Evolutionary conservation across 2,113 vertebrate species (phyloP).

Genomic region (Psammodynastes pulverulentus): DNA sequence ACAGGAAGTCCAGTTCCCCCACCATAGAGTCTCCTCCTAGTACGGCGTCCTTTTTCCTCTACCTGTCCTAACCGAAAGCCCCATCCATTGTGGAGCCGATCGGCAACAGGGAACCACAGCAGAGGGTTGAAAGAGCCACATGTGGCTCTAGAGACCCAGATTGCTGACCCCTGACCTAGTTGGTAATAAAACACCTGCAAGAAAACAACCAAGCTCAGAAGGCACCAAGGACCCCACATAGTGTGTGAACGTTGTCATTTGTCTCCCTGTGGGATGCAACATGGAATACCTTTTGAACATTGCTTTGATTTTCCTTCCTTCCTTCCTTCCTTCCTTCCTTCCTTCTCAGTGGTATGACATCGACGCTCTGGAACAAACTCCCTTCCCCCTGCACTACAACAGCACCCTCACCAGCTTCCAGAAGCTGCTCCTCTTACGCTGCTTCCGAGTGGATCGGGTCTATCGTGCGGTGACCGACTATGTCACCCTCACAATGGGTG

Average conservation of each 20-base stretch:
- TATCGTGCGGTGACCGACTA: conserved; percentile 90
- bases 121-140: no score
- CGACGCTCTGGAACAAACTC: conserved; percentile 81
- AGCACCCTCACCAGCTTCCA: conserved; percentile 79
- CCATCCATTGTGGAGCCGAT: no score
- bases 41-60: no score
- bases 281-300: background rate
- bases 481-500: conserved; percentile 80
- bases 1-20: no score
- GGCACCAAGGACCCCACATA: background rate
- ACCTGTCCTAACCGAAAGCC: no score
- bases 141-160: no score
- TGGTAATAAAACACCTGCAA: no score
- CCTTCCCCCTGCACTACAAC: conserved; percentile 78
- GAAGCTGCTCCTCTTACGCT: conserved; percentile 87
- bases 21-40: no score
- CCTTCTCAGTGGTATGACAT: conserved; percentile 84
- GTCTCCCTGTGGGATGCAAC: background rate
- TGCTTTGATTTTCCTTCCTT: background rate
- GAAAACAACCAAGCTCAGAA: no score
- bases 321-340: background rate
- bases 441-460: conserved; percentile 90
- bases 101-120: no score
- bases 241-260: background rate
- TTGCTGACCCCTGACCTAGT: no score